Base-by-base conservation (phyloP, 2,797 vertebrate species). In the Tachyglossus aculeatus region DNA sequence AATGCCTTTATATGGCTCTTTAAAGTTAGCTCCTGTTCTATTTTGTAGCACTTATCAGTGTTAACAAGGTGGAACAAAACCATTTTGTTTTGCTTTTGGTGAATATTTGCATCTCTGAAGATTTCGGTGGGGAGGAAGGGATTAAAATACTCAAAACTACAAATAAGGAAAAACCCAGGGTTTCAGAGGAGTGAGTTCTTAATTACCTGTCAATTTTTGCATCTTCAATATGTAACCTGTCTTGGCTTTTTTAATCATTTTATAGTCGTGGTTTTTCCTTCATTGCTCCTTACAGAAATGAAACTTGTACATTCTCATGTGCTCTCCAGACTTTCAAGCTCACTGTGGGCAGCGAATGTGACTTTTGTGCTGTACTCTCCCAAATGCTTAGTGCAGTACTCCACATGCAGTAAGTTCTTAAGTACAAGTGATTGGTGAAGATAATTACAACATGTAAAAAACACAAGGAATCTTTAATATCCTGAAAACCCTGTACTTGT, bases 121-220 rank as follows among this genome's bases (percentile, higher is more conserved):
- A 22, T 4, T 44, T 74, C 67, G 74, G 12, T 62, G 67, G 73
- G 75, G 47, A 63, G 44, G 67, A 75, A 75, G 47, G 59, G 44
- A 43, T 58, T 77, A 66, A 77, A 77, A n/a, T n/a, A n/a, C 55
- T 21, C 16, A 54, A 60, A 68, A 43, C 61, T 52, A 52, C 68
- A 75, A 57, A 70, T 63, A 59, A 44, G 40, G 55, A 60, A 15
- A 74, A 72, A n/a, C n/a, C n/a, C n/a, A n/a, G n/a, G n/a, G 53
- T 75, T 73, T 73, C 58, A 47, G 44, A 68, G 66, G 52, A 62
- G 44, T 69, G 52, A 62, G 44, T 69, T 74, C 31, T 65, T 52
- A 50, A 44, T 60, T 54, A 60, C 58, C 25, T 47, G 33, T 41
- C 1, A 1, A 41, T 21, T 65, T 67, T 60, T 65, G 57, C 45